Evolutionary conservation across 2,888 invertebrate species (phyloP), one percentile per base, ranked within the genome.

Genomic region (Schizaphis graminum): DNA sequence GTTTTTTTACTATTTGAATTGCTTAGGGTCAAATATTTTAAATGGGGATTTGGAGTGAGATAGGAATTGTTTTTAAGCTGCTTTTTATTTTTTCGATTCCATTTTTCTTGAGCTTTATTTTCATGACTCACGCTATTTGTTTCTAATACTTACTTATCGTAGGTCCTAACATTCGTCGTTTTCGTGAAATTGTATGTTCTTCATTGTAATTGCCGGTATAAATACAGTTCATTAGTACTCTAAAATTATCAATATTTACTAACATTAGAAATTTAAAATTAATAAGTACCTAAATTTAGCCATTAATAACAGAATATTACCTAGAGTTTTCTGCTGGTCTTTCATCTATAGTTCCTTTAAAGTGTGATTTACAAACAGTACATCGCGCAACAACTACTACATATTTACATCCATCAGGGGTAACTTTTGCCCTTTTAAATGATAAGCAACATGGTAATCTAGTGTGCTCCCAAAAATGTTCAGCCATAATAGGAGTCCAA

Each of bases 101-200:
- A 57, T 57, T 57, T 57, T 57, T 57, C 57, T 57, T 57, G 57
- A 57, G 57, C 57, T 26, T 57, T 57, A 57, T 57, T 57, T 57
- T 57, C 57, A 57, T 24, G 7, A 24, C 57, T 57, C 26, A 57
- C 7, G 57, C 26, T 57, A 57, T 57, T 26, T 57, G 24, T 26
- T 57, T 57, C 57, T 57, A 57, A 57, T 57, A 16, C 4, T 86
- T 86, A 41, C 47, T 47, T 47, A 86, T 86, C 16, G 1, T 24
- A 86, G 26, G 86, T n/a, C 86, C 86, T 26, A 86, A 47, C 86
- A 86, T 47, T 47, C 86, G 47, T 44, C 86, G 86, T 47, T 86
- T 86, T 44, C 24, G 44, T 26, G 44, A 47, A 44, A 44, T n/a
- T 47, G 26, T 86, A 86, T 86, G 86, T 26, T 16, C n/a, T 26